A percentile compares a stretch with the other conserved stretches of the same genome.
Conservation (phyloP, 2,888 invertebrate genomes). For the Heliothis peltigera region DNA sequence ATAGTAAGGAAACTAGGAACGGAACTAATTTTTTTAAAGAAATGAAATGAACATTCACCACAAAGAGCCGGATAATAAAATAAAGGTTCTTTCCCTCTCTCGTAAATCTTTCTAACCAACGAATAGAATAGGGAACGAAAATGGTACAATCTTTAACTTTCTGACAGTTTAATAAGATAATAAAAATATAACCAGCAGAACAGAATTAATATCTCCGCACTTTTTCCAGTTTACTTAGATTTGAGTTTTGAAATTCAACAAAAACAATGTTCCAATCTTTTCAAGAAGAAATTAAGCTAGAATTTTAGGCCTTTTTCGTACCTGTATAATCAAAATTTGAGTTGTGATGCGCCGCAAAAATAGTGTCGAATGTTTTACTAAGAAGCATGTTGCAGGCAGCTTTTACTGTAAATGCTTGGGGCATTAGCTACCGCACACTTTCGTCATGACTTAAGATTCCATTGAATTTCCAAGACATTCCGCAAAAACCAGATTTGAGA, state of each 20-base stretch:
- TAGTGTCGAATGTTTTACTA: slow-evolving; percentile 45
- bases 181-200: slow-evolving; percentile 83
- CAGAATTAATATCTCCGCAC: slow-evolving; percentile 65
- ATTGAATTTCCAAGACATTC: slow-evolving; percentile 54
- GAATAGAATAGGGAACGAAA: slow-evolving; percentile 83
- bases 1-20: slow-evolving; percentile 56
- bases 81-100: slow-evolving; percentile 78
- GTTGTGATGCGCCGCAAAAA: slow-evolving; percentile 41
- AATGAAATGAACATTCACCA: slow-evolving; percentile 72
- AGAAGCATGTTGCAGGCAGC: slow-evolving; percentile 47
- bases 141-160: slow-evolving; percentile 87
- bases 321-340: slow-evolving; percentile 39
- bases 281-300: slow-evolving; percentile 37
- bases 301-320: slow-evolving; percentile 39
- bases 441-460: slow-evolving; percentile 45
- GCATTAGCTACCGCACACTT: slow-evolving; percentile 49
- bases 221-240: slow-evolving; percentile 56
- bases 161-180: slow-evolving; percentile 89
- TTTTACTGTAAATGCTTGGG: slow-evolving; percentile 51
- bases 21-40: slow-evolving; percentile 58
- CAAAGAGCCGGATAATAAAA: slow-evolving; percentile 82
- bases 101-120: slow-evolving; percentile 81
- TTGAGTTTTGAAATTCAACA: slow-evolving; percentile 46
- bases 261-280: slow-evolving; percentile 58
- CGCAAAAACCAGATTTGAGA: slow-evolving; percentile 43